Conservation (phyloP, 2,888 invertebrate genomes). For the Protophormia terraenovae region DNA sequence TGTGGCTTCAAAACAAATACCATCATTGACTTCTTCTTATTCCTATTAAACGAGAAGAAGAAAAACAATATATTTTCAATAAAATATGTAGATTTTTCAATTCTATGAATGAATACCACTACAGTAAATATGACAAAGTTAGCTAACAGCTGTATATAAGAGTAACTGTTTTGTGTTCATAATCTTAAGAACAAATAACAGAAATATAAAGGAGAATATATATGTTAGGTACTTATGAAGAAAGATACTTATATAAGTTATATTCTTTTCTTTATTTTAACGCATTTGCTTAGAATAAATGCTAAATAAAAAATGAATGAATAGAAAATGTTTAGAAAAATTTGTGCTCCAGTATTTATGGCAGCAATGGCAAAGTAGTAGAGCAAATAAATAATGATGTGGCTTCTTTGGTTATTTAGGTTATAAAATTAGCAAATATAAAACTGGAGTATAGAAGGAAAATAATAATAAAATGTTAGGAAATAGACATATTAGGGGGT, state of each 20-base stretch:
- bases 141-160: conserved; percentile 53
- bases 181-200: conserved; percentile 57
- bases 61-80: conserved; percentile 70
- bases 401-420: conserved; percentile 41
- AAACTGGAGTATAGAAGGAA: neutral
- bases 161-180: conserved; percentile 52
- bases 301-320: neutral
- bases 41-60: conserved; percentile 36
- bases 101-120: neutral
- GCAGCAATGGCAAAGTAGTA: conserved; percentile 11
- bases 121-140: neutral
- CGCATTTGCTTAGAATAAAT: neutral
- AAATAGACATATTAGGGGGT: neutral
- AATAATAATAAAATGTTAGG: neutral
- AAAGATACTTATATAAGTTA: neutral
- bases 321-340: neutral
- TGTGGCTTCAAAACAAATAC: conserved; percentile 54
- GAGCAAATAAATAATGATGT: conserved; percentile 32
- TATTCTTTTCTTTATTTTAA: too few species aligned
- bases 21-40: conserved; percentile 76
- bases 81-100: conserved; percentile 75
- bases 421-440: conserved; percentile 46
- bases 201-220: conserved; percentile 37
- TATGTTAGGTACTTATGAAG: neutral
- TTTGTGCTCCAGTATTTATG: conserved; percentile 21